A percentile compares a stretch with the other conserved stretches of the same genome.
Evolutionary conservation across 2,888 invertebrate genomes (phyloP).

Genomic region (Himalopsyche japonica): DNA sequence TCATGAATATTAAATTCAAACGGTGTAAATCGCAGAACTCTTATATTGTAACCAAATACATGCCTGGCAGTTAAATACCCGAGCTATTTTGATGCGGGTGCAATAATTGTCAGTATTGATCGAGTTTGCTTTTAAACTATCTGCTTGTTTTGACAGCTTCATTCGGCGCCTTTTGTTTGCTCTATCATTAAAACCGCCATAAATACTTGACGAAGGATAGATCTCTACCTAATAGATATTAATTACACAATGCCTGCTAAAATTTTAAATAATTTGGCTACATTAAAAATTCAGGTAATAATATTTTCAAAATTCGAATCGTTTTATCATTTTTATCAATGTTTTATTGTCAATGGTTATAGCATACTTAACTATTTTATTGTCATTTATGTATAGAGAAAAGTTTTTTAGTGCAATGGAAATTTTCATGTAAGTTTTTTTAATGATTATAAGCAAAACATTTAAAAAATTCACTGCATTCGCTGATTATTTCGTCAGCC

Average conservation of each 20-base stretch:
- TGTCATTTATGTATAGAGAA: neutral
- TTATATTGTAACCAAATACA: neutral
- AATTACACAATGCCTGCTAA: neutral
- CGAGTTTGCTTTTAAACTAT: neutral
- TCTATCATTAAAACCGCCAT: neutral
- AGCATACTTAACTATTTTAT: neutral
- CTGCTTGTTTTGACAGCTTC: neutral
- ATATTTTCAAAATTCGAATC: neutral
- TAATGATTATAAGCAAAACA: neutral
- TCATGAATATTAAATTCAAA: neutral
- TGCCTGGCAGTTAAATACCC: neutral
- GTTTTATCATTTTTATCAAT: neutral
- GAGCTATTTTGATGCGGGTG: neutral
- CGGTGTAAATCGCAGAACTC: neutral
- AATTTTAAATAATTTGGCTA: neutral
- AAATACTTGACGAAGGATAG: neutral
- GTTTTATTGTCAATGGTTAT: no score
- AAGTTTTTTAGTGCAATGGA: neutral
- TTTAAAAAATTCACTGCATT: no score
- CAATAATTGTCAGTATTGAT: neutral
- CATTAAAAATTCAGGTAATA: neutral
- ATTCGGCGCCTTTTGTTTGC: neutral
- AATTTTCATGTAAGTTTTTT: neutral
- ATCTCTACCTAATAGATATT: neutral
- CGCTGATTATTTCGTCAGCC: no score